Base-by-base conservation (phyloP, 2,888 invertebrate genomes). In the Drosophila meridiana region DNA sequence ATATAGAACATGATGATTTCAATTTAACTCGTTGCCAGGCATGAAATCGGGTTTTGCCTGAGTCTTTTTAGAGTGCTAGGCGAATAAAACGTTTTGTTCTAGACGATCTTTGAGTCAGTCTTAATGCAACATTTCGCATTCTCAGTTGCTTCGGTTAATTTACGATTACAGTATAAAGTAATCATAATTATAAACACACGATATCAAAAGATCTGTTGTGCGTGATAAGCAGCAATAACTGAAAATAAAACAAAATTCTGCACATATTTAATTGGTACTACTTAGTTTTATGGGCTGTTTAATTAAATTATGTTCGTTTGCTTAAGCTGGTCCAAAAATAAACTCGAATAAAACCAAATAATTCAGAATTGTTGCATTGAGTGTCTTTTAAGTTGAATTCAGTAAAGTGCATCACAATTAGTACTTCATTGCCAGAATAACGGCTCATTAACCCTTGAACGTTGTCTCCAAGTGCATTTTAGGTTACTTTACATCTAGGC, bases 1-100 rank as follows among this genome's bases (percentile, higher is more conserved):
- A 53, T 20, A n/a, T 53, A 67, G 50, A 73, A 66, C 60, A 58
- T 78, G 63, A 72, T 69, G 65, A 59, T 68, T 69, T 70, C 48
- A 68, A 72, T 78, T 78, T 76, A 74, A 68, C 78, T 81, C 43
- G 69, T 55, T 72, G 69, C 60, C 67, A 61, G 42, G 45, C 57
- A 68, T 60, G 38, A 55, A 80, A 74, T 82, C 84, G 75, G 80
- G 87, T 85, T 85, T 88, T 88, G 53, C 47, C 52, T 63, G 65
- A 63, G 63, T 63, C 53, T 48, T 60, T 64, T 69, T 60, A 55
- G 64, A 69, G 66, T 57, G 64, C 60, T 64, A n/a, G 61, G 56
- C 64, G 59, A 57, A 73, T 76, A 72, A 65, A 83, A 76, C 38
- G 68, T 59, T 80, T 67, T 76, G 80, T 82, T 83, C 80, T 77